These are phyloP conservation scores for Bergia sp. DNA, from an alignment of 92 coral and sea anemone genomes.

Conservation along the genomic window DNA sequence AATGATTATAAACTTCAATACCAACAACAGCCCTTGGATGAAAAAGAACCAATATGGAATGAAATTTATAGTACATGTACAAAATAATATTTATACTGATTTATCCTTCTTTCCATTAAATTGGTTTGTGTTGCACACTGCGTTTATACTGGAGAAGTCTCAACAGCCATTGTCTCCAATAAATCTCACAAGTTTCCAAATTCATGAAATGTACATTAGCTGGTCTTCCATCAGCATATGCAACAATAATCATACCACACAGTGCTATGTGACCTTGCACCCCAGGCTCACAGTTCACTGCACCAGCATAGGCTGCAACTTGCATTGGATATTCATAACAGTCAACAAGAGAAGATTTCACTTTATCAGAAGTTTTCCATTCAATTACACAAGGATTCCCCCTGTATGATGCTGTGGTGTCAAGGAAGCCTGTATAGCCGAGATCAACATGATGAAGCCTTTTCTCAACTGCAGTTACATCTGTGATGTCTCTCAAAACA, in stretches of 20 bases:
- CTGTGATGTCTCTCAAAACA: constrained; percentile 59
- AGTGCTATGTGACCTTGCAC: constrained; percentile 62
- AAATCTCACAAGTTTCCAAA: constrained; percentile 70
- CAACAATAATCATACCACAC: constrained; percentile 72
- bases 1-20: too few species aligned
- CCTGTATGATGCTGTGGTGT: constrained; percentile 78
- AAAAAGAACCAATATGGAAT: too few species aligned
- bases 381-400: constrained; percentile 92
- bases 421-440: constrained; percentile 86
- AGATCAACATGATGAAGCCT: constrained; percentile 68
- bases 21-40: too few species aligned
- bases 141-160: constrained; percentile 70
- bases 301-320: constrained; percentile 98
- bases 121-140: neutral
- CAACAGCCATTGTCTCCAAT: constrained; percentile 91
- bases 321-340: constrained; percentile 93
- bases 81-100: too few species aligned
- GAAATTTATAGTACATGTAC: too few species aligned
- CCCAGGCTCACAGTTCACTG: constrained; percentile 76
- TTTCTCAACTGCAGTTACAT: constrained; percentile 80
- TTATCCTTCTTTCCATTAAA: neutral
- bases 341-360: constrained; percentile 65
- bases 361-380: constrained; percentile 92
- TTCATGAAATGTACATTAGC: constrained; percentile 95
- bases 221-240: constrained; percentile 87